Conservation (phyloP, 2,113 vertebrate genomes). For the Camarhynchus parvulus region DNA sequence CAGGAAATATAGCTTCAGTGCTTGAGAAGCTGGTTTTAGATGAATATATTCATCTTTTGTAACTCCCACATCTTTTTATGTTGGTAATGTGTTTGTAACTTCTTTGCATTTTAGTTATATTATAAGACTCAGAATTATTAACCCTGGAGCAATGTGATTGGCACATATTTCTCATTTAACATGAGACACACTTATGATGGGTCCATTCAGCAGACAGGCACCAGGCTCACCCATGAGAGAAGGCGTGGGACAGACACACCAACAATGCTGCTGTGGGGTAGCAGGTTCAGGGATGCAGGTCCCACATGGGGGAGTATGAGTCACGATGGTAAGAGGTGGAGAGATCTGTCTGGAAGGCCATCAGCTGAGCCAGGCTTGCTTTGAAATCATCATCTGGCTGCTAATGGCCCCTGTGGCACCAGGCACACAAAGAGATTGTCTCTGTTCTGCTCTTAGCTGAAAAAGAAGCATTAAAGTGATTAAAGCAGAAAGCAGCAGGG, state of each 20-base stretch:
- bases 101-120: not conserved
- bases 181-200: accelerated
- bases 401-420: not conserved
- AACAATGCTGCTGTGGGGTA: not conserved
- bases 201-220: not conserved
- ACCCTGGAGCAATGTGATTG: not conserved
- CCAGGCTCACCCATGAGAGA: not conserved
- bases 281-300: not conserved
- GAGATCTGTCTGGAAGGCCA: not conserved
- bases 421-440: not conserved
- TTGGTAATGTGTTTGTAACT: not conserved
- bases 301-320: not conserved
- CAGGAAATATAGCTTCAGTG: not conserved
- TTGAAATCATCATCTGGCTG: not conserved
- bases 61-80: not conserved
- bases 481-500: not conserved
- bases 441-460: not conserved
- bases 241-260: not conserved
- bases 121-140: not conserved
- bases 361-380: not conserved
- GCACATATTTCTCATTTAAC: not conserved
- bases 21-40: not conserved
- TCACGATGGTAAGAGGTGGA: not conserved
- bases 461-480: not conserved
- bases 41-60: not conserved